Base-by-base conservation (phyloP, 2,113 vertebrate species). In the Oplegnathus fasciatus region DNA sequence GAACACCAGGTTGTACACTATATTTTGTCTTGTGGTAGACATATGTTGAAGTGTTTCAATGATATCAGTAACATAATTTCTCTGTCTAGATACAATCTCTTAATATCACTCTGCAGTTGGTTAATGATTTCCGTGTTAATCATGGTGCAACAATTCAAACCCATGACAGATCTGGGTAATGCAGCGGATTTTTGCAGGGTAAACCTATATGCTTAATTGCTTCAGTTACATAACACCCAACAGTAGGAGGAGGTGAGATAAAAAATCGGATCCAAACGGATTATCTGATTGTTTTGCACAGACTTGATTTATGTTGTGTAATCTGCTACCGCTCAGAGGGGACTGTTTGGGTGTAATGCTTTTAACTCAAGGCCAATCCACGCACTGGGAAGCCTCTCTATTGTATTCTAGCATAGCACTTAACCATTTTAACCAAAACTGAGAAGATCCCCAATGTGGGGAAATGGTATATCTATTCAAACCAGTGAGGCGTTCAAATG, bases 211-310 rank as follows among this genome's bases (percentile, higher is more conserved):
- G 26, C 34, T 73, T 71, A 75, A 85, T 82, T 73, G 73, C 55
- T 54, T 74, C 20, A 10, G 78, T 89, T 54, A 77, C 79, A 14
- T 73, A 93, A 83, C 24, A 65, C 30, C 24, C 20, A 42, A 24
- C 68, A 58, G 78, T 77, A 80, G 52, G 52, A 55, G 44, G 70
- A 82, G 40, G 62, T 86, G 65, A 87, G 74, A 66, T 70, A 34
- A 77, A 81, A 69, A 80, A 70, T 50, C 37, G 8, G 78, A 75
- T 84, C 58, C 50, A 37, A 68, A 11, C 30, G 70, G 82, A 89
- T 91, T 86, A 86, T 52, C 54, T 54, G 9, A 76, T 72, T 70
- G 55, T 86, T 85, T 83, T 71, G 18, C 65, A 64, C 60, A 74
- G 28, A 82, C 34, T 85, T 88, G 58, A 68, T 77, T 85, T 46